Base-by-base conservation (phyloP, 1,140 invertebrate species). In the Coenobita brevimanus region DNA sequence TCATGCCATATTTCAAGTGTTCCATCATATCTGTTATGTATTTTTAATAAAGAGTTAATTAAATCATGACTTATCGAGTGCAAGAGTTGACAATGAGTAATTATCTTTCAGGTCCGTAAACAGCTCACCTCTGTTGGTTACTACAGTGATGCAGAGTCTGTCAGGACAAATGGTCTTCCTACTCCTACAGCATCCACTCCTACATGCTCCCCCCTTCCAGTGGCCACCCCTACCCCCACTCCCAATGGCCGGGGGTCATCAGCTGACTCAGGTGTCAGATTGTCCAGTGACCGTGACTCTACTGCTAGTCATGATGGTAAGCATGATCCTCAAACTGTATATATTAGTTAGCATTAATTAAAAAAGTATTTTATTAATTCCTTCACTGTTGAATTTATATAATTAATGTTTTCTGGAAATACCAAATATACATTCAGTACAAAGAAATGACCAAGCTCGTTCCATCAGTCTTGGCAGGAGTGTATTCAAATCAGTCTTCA, bases 221-320 rank as follows among this genome's bases (percentile, higher is more conserved):
- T 82, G n/a, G 69, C 88, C 64, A 89, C 87, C n/a, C 84, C 88
- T 54, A 89, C 85, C 24, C 88, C 88, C 8, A 91, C 91, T 24
- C 89, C 91, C 27, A 90, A 90, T 82, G 96, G 97, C 92, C 93
- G 96, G 60, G 96, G 96, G 80, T 97, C 96, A 91, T 97, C 96
- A 91, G 96, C 96, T n/a, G 97, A 97, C 92, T 97, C 96, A 27
- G 96, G 96, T 27, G 96, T 96, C 1, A 94, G 96, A 90, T 95
- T 96, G 75, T 96, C 95, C 92, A 97, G 96, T 90, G 96, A 97
- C 91, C 93, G 95, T 33, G 96, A 96, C 91, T 96, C 95, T 90
- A 95, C 81, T 43, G 89, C 85, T 36, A 90, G 85, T 73, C 90
- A 89, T 80, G 89, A 90, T 82, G 89, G 84, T 90, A 75, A 86